Percentiles rank a stretch among this genome's conserved stretches.
phyloP scores from a whole-genome alignment of 2,113 vertebrate genomes.

The Bostrychus sinensis region DNA sequence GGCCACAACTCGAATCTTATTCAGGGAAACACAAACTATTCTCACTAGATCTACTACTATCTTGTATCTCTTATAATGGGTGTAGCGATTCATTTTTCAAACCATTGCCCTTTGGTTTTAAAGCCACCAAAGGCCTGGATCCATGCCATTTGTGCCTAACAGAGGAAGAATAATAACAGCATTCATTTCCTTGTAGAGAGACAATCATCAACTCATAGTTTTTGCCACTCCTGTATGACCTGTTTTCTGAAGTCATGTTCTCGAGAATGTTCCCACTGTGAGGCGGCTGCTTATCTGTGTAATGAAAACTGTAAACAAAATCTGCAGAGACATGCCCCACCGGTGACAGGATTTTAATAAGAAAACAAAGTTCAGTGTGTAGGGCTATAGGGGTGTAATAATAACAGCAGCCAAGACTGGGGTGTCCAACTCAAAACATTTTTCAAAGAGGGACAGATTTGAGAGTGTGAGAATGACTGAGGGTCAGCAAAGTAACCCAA shows the following conservation, averaged over 20 bases:
- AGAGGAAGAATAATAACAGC: slow-evolving; percentile 17
- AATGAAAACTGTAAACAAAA: slow-evolving; percentile 31
- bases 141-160: slow-evolving; percentile 13
- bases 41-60: neutral
- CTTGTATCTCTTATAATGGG: slow-evolving; percentile 2
- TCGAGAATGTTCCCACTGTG: slow-evolving; percentile 59
- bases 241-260: slow-evolving; percentile 46
- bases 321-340: slow-evolving; percentile 53
- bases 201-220: slow-evolving; percentile 45
- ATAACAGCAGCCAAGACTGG: no score
- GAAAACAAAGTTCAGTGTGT: slow-evolving; percentile 1
- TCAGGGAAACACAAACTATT: slow-evolving; percentile 9
- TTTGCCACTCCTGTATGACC: slow-evolving; percentile 51
- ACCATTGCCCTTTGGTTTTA: slow-evolving; percentile 13
- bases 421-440: no score
- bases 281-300: slow-evolving; percentile 25
- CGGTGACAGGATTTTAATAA: slow-evolving; percentile 18
- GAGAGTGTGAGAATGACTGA: no score
- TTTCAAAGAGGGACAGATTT: no score
- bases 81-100: neutral
- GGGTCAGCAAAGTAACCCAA: no score
- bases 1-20: neutral
- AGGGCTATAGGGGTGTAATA: slow-evolving; percentile 9
- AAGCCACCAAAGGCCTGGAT: slow-evolving; percentile 8
- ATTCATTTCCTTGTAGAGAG: slow-evolving; percentile 28